These are phyloP conservation scores for Hemicentrotus pulcherrimus DNA, from an alignment of 35 echinoderm and acorn worm species.

Conservation along the genomic window DNA sequence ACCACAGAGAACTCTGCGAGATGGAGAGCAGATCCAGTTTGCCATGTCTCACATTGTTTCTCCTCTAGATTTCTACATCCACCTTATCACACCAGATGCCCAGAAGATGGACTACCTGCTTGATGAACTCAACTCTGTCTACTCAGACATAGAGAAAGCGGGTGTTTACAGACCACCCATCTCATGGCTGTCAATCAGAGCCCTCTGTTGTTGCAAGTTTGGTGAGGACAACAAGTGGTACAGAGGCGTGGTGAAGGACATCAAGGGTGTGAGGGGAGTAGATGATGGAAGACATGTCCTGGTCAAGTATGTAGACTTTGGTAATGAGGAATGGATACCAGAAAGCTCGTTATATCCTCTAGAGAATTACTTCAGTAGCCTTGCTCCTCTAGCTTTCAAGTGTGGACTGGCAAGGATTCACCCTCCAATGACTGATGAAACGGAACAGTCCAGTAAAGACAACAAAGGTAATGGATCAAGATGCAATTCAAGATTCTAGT, in stretches of 20 bases:
- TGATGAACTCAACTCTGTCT: constrained; percentile 60
- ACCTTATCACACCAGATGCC: constrained; percentile 52
- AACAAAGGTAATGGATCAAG: neutral
- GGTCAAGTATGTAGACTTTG: constrained; percentile 69
- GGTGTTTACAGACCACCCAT: neutral
- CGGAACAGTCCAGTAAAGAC: neutral
- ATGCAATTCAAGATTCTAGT: too few relatives aligned
- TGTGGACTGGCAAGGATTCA: constrained; percentile 60
- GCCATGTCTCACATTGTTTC: constrained; percentile 72
- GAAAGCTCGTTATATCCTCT: constrained; percentile 38
- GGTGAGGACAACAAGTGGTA: constrained; percentile 64
- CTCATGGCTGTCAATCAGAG: neutral
- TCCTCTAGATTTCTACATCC: constrained; percentile 70
- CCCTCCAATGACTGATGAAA: neutral
- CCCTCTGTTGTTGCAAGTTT: constrained; percentile 53
- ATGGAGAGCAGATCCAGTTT: constrained; percentile 41
- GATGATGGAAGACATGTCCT: neutral
- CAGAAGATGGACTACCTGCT: constrained; percentile 62
- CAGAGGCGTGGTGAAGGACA: constrained; percentile 41
- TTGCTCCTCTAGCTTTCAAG: constrained; percentile 63
- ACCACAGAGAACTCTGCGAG: neutral
- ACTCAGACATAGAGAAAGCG: neutral
- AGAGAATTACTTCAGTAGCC: constrained; percentile 36
- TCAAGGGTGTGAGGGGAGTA: constrained; percentile 1
- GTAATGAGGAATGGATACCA: constrained; percentile 66